These are phyloP conservation scores for Aurelia sp. DNA, from an alignment of 30 jellyfish, hydroid and myxozoan species.

Conservation along the genomic window DNA sequence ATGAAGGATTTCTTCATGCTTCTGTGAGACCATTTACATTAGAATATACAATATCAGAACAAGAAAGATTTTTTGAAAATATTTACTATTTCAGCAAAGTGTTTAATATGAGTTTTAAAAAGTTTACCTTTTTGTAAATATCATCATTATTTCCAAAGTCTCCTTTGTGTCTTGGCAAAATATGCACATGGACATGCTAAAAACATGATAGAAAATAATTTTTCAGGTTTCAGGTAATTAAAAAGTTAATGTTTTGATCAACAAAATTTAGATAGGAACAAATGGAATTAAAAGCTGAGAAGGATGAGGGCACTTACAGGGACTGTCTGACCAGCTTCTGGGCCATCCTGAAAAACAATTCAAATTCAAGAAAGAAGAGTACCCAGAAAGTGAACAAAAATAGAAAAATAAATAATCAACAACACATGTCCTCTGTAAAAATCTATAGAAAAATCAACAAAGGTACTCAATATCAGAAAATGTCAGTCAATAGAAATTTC, in stretches of 20 bases:
- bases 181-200: slow-evolving; percentile 97
- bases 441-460: no score
- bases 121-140: slow-evolving; percentile 70
- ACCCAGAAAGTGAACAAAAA: no score
- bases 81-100: not conserved
- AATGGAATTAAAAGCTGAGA: not conserved
- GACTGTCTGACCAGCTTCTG: slow-evolving; percentile 98
- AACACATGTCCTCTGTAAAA: no score
- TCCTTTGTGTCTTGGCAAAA: slow-evolving; percentile 78
- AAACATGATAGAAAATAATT: not conserved
- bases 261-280: not conserved
- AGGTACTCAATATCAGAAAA: no score
- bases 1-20: no score
- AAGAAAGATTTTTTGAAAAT: not conserved
- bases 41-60: no score
- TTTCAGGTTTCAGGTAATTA: no score
- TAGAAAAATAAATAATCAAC: no score
- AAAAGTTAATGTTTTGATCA: no score
- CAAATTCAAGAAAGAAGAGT: not conserved
- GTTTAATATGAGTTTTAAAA: no score
- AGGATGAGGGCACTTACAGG: slow-evolving; percentile 40
- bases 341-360: slow-evolving; percentile 84
- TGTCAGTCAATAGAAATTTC: no score
- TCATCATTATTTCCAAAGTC: slow-evolving; percentile 86
- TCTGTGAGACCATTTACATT: no score